Evolutionary conservation across 2,888 invertebrate species (phyloP).

Genomic region (Dichetophora obliterata): DNA sequence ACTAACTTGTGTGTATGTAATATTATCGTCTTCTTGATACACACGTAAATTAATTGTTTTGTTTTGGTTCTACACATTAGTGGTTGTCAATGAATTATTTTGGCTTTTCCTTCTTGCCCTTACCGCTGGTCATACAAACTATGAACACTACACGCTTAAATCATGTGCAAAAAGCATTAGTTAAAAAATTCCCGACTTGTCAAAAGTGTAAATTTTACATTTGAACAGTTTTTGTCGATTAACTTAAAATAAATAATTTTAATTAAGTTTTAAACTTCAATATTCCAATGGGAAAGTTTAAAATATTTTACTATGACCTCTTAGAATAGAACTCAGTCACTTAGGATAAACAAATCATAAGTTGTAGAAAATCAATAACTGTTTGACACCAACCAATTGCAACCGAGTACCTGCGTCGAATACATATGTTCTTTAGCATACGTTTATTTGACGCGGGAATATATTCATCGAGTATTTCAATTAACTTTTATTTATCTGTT

Average conservation of each 20-base stretch:
- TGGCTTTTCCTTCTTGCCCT: background rate
- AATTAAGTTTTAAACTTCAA: background rate
- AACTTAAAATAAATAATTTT: background rate
- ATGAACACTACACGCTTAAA: too few species aligned
- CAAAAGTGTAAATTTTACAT: background rate
- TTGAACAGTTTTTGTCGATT: background rate
- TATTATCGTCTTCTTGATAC: too few species aligned
- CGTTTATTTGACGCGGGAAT: too few species aligned
- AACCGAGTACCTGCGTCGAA: too few species aligned
- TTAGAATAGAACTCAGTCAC: too few species aligned
- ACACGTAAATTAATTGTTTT: background rate
- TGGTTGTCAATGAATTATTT: slow-evolving; percentile 14
- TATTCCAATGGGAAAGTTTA: too few species aligned
- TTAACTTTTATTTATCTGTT: background rate
- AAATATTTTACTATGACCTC: too few species aligned
- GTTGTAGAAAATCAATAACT: too few species aligned
- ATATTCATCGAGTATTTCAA: background rate
- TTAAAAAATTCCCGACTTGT: background rate
- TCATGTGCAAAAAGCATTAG: background rate
- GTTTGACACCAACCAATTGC: too few species aligned
- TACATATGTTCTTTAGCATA: too few species aligned
- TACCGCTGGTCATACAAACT: background rate
- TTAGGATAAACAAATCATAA: too few species aligned
- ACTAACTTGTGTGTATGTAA: too few species aligned
- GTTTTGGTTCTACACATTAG: slow-evolving; percentile 6